Conservation (phyloP, 2,888 invertebrate genomes). For the Mythimna pallens region DNA sequence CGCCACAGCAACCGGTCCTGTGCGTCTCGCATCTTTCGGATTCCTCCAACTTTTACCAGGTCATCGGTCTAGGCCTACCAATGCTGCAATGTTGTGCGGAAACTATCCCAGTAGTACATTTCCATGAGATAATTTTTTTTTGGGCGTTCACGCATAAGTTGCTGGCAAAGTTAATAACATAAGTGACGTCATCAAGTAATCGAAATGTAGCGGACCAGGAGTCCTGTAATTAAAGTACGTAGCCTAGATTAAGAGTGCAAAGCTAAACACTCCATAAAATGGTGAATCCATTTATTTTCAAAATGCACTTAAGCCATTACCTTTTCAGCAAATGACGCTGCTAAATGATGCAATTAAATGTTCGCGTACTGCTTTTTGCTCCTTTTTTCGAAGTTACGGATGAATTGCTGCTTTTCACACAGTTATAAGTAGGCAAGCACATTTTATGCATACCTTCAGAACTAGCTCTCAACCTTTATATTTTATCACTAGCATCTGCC, state of each 20-base stretch:
- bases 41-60: too few species aligned
- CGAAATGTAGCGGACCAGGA: too few species aligned
- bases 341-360: slow-evolving; percentile 48
- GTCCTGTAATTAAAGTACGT: background rate
- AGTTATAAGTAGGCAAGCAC: background rate
- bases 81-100: too few species aligned
- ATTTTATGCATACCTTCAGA: background rate
- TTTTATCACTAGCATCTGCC: too few species aligned
- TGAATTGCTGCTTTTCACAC: slow-evolving; percentile 6
- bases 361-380: slow-evolving; percentile 15
- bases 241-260: background rate
- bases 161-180: background rate
- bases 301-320: slow-evolving; percentile 21
- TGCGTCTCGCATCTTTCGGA: too few species aligned
- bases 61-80: too few species aligned
- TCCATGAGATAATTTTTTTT: too few species aligned
- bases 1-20: too few species aligned
- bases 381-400: slow-evolving; percentile 2
- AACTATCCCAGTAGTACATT: too few species aligned
- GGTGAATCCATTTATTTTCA: slow-evolving; percentile 27
- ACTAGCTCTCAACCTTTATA: background rate
- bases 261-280: background rate
- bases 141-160: too few species aligned
- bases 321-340: slow-evolving; percentile 32
- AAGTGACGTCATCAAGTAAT: background rate